Evolutionary conservation across 2,113 vertebrate genomes (phyloP).

Genomic region (Lethenteron camtschaticum): DNA sequence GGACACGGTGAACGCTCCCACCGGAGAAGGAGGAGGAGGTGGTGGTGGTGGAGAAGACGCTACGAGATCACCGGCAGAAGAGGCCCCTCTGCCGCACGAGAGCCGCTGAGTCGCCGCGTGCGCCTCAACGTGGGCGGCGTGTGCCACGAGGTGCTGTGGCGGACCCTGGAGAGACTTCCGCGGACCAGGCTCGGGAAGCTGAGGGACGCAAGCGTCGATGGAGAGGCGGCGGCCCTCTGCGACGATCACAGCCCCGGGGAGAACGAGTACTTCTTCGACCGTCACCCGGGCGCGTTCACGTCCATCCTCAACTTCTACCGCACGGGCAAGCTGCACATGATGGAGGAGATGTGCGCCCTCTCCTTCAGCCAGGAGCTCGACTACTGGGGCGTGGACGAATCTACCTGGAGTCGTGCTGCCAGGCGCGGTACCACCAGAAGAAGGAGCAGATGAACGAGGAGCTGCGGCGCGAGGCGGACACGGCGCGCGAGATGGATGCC

Average conservation of each 20-base stretch:
- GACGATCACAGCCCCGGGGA: background rate
- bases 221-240: background rate
- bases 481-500: background rate
- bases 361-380: constrained; percentile 5
- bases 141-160: constrained; percentile 1
- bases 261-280: constrained; percentile 4
- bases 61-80: constrained; percentile 37
- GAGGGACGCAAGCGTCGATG: background rate
- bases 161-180: background rate
- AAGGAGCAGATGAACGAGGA: constrained; percentile 6
- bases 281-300: background rate
- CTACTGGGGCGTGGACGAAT: constrained; percentile 6
- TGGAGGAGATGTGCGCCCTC: constrained; percentile 3
- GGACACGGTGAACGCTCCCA: too few relatives aligned
- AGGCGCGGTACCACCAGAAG: constrained; percentile 3
- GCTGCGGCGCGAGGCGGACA: background rate
- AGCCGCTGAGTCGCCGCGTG: constrained; percentile 34
- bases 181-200: constrained; percentile 1
- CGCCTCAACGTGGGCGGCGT: constrained; percentile 6
- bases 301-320: constrained; percentile 2
- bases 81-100: constrained; percentile 55
- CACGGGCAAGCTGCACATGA: constrained; percentile 4
- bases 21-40: too few relatives aligned
- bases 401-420: constrained; percentile 5
- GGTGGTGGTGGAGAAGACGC: constrained; percentile 33